phyloP scores from a whole-genome alignment of 1,140 invertebrate genomes.

The Riptortus pedestris region DNA sequence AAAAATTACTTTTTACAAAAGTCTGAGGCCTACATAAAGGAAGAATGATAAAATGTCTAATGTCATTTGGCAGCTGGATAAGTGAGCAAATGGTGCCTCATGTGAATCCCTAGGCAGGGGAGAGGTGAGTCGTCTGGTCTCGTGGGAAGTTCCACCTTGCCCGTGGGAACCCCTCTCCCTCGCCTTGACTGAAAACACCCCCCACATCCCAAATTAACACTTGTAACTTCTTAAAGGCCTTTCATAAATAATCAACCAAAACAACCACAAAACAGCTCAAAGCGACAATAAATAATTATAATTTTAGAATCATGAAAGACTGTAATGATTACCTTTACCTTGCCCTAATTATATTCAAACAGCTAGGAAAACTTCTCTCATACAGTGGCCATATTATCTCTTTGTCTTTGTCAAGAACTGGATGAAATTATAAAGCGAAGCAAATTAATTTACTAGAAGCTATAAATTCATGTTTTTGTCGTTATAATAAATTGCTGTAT shows the following conservation, averaged over 20 bases:
- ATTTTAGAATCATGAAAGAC: no score
- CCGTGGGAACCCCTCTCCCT: slow-evolving; percentile 27
- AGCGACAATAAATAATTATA: no score
- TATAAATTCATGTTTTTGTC: no score
- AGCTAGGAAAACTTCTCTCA: no score
- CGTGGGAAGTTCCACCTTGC: slow-evolving; percentile 34
- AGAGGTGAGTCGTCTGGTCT: slow-evolving; percentile 27
- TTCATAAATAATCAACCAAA: no score
- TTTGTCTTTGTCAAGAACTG: no score
- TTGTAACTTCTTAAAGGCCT: neutral
- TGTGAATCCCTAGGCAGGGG: slow-evolving; percentile 22
- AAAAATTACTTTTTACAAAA: slow-evolving; percentile 9
- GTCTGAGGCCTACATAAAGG: slow-evolving; percentile 26
- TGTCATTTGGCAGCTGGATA: slow-evolving; percentile 26
- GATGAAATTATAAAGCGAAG: no score
- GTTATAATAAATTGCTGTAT: no score
- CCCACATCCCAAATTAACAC: slow-evolving; percentile 9
- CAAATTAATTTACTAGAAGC: no score
- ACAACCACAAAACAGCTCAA: neutral
- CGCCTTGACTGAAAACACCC: slow-evolving; percentile 26
- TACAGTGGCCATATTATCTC: no score
- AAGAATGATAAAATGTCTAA: slow-evolving; percentile 25
- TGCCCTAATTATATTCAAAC: no score
- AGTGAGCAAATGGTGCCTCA: slow-evolving; percentile 26
- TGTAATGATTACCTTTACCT: no score